Evolutionary conservation across 2,888 invertebrate species (phyloP).

Genomic region (Strigamia transsilvanica): DNA sequence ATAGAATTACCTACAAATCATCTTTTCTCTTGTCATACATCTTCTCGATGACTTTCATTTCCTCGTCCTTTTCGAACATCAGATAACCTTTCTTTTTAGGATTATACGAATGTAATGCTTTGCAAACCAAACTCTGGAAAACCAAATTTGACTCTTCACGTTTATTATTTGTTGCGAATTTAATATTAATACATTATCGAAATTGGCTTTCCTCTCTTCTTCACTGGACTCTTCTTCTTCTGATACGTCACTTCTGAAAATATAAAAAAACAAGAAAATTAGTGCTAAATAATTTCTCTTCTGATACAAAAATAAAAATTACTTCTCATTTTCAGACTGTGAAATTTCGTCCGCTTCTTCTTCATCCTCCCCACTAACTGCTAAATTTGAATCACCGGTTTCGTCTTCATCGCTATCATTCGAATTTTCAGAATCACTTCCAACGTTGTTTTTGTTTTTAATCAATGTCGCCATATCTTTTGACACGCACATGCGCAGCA

Average conservation of each 20-base stretch:
- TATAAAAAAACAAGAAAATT: background rate
- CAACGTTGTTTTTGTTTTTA: background rate
- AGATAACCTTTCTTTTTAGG: background rate
- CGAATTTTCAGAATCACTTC: background rate
- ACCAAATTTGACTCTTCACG: background rate
- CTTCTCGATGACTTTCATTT: slow-evolving; percentile 3
- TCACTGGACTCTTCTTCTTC: background rate
- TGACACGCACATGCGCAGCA: slow-evolving; percentile 6
- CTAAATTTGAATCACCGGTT: background rate
- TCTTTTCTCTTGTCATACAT: background rate
- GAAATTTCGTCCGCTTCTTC: background rate
- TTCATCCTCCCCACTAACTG: background rate
- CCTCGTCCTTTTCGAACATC: background rate
- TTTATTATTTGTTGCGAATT: background rate
- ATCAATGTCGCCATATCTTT: slow-evolving; percentile 6
- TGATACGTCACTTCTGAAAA: background rate
- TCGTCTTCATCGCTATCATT: background rate
- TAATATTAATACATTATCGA: background rate
- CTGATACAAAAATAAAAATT: background rate
- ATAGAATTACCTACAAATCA: background rate
- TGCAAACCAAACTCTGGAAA: background rate
- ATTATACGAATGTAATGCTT: background rate
- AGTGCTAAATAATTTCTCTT: background rate
- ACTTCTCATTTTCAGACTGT: background rate
- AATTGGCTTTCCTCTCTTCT: background rate